Conservation (phyloP, 1,140 invertebrate genomes). For the Ooceraea biroi region DNA sequence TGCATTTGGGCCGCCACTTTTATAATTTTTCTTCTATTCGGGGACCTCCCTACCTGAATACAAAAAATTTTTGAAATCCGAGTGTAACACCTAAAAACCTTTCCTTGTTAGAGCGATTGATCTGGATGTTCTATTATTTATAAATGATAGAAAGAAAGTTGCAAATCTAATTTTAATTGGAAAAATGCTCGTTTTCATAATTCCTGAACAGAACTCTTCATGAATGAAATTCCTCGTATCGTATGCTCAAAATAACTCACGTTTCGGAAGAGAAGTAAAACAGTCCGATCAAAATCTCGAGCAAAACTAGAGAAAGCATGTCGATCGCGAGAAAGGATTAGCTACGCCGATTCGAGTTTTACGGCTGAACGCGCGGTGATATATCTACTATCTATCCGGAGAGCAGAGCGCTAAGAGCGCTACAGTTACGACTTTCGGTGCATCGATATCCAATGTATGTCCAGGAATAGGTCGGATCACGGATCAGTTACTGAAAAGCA, state of each 20-base stretch:
- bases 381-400: conserved; percentile 43
- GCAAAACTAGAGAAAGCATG: conserved; percentile 12
- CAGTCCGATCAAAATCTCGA: conserved; percentile 21
- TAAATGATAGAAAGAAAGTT: background rate
- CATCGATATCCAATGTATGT: conserved; percentile 55
- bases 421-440: conserved; percentile 42
- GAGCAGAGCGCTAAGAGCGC: conserved; percentile 40
- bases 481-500: conserved; percentile 50
- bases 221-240: background rate
- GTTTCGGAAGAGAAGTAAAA: background rate
- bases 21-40: too few relatives aligned
- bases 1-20: too few relatives aligned
- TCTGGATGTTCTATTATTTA: background rate
- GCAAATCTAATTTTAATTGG: background rate
- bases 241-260: background rate
- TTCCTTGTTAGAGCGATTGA: too few relatives aligned
- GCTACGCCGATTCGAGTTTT: conserved; percentile 39
- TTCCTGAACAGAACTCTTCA: background rate
- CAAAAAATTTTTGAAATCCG: too few relatives aligned
- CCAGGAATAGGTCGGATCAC: conserved; percentile 33
- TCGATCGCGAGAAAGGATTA: conserved; percentile 51
- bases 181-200: background rate
- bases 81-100: too few relatives aligned
- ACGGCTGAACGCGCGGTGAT: conserved; percentile 37
- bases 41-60: too few relatives aligned